These are phyloP conservation scores for Sialis lutaria DNA, from an alignment of 2,888 invertebrate genomes.

Conservation along the genomic window DNA sequence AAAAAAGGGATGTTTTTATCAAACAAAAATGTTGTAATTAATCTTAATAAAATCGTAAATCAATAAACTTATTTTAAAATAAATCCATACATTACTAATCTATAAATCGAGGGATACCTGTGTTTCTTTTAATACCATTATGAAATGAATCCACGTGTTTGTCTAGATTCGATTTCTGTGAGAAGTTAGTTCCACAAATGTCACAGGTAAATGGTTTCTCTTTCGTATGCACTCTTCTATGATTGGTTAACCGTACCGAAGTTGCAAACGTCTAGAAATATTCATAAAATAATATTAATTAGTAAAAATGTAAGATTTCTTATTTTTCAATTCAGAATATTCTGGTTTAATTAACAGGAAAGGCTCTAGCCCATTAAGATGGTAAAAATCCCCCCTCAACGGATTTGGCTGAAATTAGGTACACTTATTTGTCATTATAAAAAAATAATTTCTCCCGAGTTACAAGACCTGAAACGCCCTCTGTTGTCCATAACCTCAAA, in stretches of 20 bases:
- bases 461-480: too few species aligned
- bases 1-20: background rate
- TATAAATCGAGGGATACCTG: too few species aligned
- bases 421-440: too few species aligned
- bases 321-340: background rate
- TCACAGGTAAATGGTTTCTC: constrained; percentile 4
- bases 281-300: background rate
- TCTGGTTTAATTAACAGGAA: background rate
- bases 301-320: background rate
- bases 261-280: constrained; percentile 3
- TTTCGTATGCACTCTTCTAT: constrained; percentile 2
- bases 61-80: too few species aligned
- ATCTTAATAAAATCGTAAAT: background rate
- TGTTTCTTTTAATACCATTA: constrained; percentile 2
- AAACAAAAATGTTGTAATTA: background rate
- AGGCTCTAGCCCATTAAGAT: too few species aligned
- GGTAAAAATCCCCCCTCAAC: too few species aligned
- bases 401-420: too few species aligned
- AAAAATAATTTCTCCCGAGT: too few species aligned
- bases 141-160: constrained; percentile 5
- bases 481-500: too few species aligned
- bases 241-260: constrained; percentile 1
- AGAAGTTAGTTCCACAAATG: constrained; percentile 7
- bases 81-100: too few species aligned
- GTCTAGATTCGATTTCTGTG: constrained; percentile 5